Conservation (phyloP, 2,888 invertebrate species). For the Limnephilus lunatus region DNA sequence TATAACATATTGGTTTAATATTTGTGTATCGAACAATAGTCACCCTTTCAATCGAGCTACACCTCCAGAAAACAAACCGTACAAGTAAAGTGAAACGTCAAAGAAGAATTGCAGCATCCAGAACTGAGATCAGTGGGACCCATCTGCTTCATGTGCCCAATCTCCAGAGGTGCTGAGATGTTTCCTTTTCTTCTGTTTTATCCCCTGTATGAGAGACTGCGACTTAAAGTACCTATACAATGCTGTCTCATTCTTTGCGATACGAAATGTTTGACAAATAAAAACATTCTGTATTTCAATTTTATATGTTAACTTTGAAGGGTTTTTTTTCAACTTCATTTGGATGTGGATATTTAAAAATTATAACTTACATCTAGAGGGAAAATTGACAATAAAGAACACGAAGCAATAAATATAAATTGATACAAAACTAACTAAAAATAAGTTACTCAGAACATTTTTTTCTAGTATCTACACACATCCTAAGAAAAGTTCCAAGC, state of each 20-base stretch:
- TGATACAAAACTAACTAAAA: no score
- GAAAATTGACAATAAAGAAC: no score
- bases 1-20: neutral
- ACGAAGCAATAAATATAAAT: no score
- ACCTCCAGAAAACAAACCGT: slow-evolving; percentile 46
- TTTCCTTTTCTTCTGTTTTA: slow-evolving; percentile 51
- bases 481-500: no score
- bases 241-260: neutral
- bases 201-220: neutral
- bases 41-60: neutral
- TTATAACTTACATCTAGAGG: no score
- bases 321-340: no score
- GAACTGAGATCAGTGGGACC: slow-evolving; percentile 49
- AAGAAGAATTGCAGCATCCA: slow-evolving; percentile 55
- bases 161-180: slow-evolving; percentile 48
- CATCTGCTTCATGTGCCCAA: slow-evolving; percentile 58
- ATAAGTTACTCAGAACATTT: no score
- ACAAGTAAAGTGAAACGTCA: slow-evolving; percentile 54
- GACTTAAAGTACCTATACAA: neutral
- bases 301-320: no score
- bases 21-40: neutral
- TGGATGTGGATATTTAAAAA: no score
- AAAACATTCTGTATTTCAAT: neutral
- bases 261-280: neutral
- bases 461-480: no score